Conservation (phyloP, 2,888 invertebrate species). For the Netelia melanura region DNA sequence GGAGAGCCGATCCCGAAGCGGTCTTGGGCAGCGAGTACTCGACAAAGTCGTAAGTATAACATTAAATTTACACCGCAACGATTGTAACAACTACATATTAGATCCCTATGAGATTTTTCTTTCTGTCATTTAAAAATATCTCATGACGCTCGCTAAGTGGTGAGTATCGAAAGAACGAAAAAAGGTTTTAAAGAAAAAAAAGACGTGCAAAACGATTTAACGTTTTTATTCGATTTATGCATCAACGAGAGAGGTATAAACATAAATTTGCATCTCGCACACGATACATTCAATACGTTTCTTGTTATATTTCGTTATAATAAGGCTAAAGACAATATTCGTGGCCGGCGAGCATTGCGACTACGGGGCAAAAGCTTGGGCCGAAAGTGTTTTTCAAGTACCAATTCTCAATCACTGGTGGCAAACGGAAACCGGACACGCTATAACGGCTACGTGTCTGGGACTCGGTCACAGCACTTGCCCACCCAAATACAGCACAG, state of each 20-base stretch:
- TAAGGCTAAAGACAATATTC: constrained; percentile 89
- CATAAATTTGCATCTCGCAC: too few species aligned
- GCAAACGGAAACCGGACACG: constrained; percentile 98
- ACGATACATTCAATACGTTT: background rate
- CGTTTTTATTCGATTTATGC: too few species aligned
- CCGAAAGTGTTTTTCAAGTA: constrained; percentile 89
- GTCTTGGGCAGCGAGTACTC: constrained; percentile 90
- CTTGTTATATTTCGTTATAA: background rate
- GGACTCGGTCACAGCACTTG: constrained; percentile 90
- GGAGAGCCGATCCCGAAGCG: constrained; percentile 92
- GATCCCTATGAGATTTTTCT: background rate
- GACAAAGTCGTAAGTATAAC: constrained; percentile 86
- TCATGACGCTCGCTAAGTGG: too few species aligned
- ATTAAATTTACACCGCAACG: background rate
- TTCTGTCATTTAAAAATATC: background rate
- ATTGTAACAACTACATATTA: background rate
- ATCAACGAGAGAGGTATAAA: too few species aligned
- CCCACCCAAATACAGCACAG: constrained; percentile 92
- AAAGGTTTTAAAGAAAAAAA: too few species aligned
- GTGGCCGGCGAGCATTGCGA: constrained; percentile 98
- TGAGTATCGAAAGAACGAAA: too few species aligned
- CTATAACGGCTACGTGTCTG: constrained; percentile 93
- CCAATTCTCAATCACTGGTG: constrained; percentile 97
- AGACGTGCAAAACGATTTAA: too few species aligned
- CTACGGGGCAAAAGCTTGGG: constrained; percentile 94